Evolutionary conservation across 2,797 vertebrate genomes (phyloP).

Genomic region (Acrocephalus scirpaceus): DNA sequence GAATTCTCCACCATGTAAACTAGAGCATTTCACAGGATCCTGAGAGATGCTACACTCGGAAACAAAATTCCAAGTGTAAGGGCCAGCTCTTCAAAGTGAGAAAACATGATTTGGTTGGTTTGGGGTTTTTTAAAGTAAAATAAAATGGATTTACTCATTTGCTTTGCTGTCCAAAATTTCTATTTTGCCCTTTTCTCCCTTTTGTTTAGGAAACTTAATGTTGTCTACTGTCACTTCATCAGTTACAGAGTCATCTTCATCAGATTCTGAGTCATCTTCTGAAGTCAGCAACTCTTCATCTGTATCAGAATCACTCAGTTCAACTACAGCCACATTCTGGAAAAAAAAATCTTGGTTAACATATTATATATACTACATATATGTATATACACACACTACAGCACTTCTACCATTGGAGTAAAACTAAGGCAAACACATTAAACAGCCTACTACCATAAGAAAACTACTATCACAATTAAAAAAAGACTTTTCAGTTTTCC

Average conservation of each 20-base stretch:
- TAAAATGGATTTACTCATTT: slow-evolving; percentile 29
- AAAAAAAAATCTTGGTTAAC: not conserved
- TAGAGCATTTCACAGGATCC: not conserved
- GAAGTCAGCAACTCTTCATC: slow-evolving; percentile 67
- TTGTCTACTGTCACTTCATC: slow-evolving; percentile 79
- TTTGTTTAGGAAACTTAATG: slow-evolving; percentile 81
- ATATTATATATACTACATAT: not conserved
- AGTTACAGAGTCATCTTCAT: slow-evolving; percentile 66
- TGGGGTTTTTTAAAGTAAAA: not conserved
- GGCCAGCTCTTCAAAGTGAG: not conserved
- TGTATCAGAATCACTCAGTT: slow-evolving; percentile 81
- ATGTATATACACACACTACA: not conserved
- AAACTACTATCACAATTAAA: not conserved
- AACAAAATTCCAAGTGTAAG: not conserved
- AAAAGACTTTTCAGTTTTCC: not conserved
- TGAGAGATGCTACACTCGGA: not conserved
- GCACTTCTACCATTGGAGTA: not conserved
- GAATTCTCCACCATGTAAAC: not conserved
- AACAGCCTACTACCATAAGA: not conserved
- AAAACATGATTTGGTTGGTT: not conserved
- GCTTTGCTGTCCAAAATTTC: slow-evolving; percentile 78
- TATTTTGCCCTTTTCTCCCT: slow-evolving; percentile 80
- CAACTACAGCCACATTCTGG: slow-evolving; percentile 90
- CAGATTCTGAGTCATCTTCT: slow-evolving; percentile 70
- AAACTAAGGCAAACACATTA: not conserved